Base-by-base conservation (phyloP, 2,888 invertebrate species). In the Rhyacophila evoluta region DNA sequence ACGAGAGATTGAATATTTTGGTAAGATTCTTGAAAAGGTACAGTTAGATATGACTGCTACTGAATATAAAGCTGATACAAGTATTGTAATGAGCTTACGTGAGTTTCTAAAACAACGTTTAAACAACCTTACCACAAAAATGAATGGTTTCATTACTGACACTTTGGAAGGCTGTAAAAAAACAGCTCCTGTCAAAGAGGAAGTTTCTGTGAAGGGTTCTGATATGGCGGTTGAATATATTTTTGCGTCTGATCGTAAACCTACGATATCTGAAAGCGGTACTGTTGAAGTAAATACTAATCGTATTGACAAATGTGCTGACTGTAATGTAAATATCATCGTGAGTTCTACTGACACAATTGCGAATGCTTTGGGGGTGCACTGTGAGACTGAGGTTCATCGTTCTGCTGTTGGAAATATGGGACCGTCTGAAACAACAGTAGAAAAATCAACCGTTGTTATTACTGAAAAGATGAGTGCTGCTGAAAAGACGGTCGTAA, bases 1-100 rank as follows among this genome's bases (percentile, higher is more conserved):
- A 1, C 70, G 81, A 4, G 82, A 82, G 33, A 38, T 79, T 0
- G 67, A 68, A 8, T 81, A 82, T 19, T 82, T 82, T 68, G 38
- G 15, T 3, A 78, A 69, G 28, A 82, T 82, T 25, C 36, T 82
- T 12, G 38, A 33, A 4, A 41, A 74, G 1, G 72, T 75, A n/a
- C 74, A 77, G 11, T 74, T 33, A 3, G 81, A 82, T 19, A 33
- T 82, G 67, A 33, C 36, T 4, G 68, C 72, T 10, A 78, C 79
- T 2, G 82, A 82, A 36, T 72, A 79, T 25, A 76, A 33, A 5
- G 27, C 71, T 2, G 69, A 74, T 12, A 73, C 41, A 1, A 75
- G 72, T 1, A 28, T 19, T 8, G 79, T 82, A 10, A 12, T 75
- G 11, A 71, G 68, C 6, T 39, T 39, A 6, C 33, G 82, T 1